phyloP scores from a whole-genome alignment of 2,797 vertebrate species.

The Varecia variegata region DNA sequence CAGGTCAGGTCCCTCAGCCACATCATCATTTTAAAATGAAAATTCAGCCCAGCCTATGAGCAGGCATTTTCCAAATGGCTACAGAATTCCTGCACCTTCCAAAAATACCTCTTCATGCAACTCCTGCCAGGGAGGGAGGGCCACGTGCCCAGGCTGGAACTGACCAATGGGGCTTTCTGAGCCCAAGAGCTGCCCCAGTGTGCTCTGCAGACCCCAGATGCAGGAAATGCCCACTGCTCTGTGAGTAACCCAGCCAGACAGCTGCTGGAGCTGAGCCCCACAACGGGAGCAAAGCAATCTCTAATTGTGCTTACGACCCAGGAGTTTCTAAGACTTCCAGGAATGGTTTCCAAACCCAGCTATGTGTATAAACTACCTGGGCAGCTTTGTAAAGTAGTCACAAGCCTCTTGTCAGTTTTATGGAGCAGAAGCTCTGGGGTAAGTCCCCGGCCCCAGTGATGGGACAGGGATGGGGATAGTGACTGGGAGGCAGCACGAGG shows the following conservation, averaged over 20 bases:
- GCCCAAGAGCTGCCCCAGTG: not conserved
- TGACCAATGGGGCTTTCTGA: not conserved
- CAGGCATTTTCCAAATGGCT: conserved; percentile 74
- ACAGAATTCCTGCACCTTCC: conserved; percentile 68
- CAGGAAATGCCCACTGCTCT: conserved; percentile 33
- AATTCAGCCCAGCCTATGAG: conserved; percentile 65
- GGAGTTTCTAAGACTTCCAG: not conserved
- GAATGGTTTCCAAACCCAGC: not conserved
- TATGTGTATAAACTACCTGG: not conserved
- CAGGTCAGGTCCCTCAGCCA: conserved; percentile 72
- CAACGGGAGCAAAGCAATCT: not conserved
- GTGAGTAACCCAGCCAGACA: not conserved
- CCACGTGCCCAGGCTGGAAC: conserved; percentile 57
- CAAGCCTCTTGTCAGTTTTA: not conserved
- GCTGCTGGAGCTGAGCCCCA: not conserved
- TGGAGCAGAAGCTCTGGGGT: not conserved
- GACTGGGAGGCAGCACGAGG: not conserved
- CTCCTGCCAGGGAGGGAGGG: conserved; percentile 62
- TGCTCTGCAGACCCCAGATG: not conserved
- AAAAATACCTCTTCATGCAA: conserved; percentile 72
- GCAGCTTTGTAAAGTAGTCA: not conserved
- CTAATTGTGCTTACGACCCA: not conserved
- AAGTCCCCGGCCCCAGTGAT: not conserved
- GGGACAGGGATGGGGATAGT: not conserved
- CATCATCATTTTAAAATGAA: conserved; percentile 74